Base-by-base conservation (phyloP, 2,113 vertebrate genomes). In the Lepisosteus osseus region DNA sequence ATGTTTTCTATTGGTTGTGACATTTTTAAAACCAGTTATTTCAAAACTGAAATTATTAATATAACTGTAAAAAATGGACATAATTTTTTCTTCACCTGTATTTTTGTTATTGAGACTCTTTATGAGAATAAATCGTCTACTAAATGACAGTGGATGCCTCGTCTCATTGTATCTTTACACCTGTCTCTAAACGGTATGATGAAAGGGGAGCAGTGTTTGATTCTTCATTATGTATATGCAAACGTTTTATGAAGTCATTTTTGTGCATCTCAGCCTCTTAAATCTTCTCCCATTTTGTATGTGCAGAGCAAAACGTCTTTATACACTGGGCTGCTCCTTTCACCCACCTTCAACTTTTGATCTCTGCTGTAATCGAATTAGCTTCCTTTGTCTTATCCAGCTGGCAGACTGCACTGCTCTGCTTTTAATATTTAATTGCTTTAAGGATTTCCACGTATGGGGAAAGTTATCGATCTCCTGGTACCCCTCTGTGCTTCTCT, bases 121-220 rank as follows among this genome's bases (percentile, higher is more conserved):
- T 93, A 92, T 90, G 90, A 89, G 88, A 93, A 93, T 92, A 93
- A 93, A 93, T 92, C 93, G 87, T 92, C 92, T 93, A 92, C 84
- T 85, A 90, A 91, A 93, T 42, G 11, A 66, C 42, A 66, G 64
- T 44, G 77, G 67, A 70, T 83, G 71, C 80, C 76, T 80, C 82
- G 6, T 54, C n/a, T 61, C 17, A 13, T 45, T 17, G 15, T 70
- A 51, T 70, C 61, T 70, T 40, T 57, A 29, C 45, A 62, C 57
- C 59, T 71, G 45, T 63, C 3, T 54, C 13, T 71, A 43, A 65
- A 76, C 80, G 77, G 63, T 68, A 63, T n/a, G 2, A 68, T 78
- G 74, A 78, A 79, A 66, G 61, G 63, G n/a, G 41, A 71, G 70
- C 62, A 74, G 74, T 68, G 17, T 77, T 66, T 45, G 72, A 82